These are phyloP conservation scores for Nipponacmea schrenckii DNA, from an alignment of 2,888 invertebrate genomes.

Conservation along the genomic window DNA sequence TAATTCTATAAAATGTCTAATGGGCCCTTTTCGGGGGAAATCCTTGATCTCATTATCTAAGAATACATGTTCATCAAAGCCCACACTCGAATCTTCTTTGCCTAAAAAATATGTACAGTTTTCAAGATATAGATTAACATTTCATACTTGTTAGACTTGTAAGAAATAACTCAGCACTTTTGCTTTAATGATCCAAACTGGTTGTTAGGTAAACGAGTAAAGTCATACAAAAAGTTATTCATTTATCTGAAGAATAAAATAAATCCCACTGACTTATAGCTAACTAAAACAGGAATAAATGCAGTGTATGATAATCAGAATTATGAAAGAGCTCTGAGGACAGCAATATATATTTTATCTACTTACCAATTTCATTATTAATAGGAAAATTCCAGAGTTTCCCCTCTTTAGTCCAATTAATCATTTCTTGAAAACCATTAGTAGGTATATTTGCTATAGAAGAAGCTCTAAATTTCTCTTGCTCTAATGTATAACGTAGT, in stretches of 20 bases:
- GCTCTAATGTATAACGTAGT: slow-evolving; percentile 26
- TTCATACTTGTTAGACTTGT: no score
- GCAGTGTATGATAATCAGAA: no score
- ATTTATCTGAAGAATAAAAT: no score
- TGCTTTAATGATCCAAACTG: no score
- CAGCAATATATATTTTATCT: no score
- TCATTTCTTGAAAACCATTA: slow-evolving; percentile 94
- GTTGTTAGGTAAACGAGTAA: no score
- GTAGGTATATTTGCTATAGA: slow-evolving; percentile 73
- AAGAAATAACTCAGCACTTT: no score
- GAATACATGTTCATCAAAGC: slow-evolving; percentile 95
- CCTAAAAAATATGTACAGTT: slow-evolving; percentile 49
- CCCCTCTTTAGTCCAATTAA: slow-evolving; percentile 91
- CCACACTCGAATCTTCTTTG: slow-evolving; percentile 72
- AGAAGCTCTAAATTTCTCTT: slow-evolving; percentile 27
- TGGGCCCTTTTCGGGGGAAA: slow-evolving; percentile 89
- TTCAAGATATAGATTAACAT: not conserved
- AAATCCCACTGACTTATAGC: no score
- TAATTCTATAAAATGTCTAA: slow-evolving; percentile 97
- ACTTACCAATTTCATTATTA: slow-evolving; percentile 91
- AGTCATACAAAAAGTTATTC: no score
- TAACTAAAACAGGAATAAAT: no score
- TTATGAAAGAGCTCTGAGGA: no score
- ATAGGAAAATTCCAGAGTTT: slow-evolving; percentile 98
- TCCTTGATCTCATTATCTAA: slow-evolving; percentile 84